Conservation (phyloP, 2,888 invertebrate species). For the Tromatobia lineatoria region DNA sequence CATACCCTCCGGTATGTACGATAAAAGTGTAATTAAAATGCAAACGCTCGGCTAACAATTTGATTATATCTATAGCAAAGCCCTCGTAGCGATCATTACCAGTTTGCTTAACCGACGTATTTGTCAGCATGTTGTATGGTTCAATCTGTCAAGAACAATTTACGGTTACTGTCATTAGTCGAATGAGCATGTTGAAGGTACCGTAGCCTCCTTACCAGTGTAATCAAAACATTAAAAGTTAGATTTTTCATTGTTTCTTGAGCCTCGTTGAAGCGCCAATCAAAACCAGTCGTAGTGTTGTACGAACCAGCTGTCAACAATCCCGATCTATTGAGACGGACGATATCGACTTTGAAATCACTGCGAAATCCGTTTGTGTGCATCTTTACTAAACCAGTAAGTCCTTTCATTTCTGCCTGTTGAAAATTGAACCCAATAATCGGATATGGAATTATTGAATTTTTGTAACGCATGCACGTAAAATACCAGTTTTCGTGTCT, state of each 20-base stretch:
- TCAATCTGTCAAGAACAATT: slow-evolving; percentile 88
- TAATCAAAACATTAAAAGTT: slow-evolving; percentile 90
- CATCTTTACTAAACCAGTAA: slow-evolving; percentile 92
- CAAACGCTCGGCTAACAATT: slow-evolving; percentile 91
- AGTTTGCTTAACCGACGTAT: slow-evolving; percentile 88
- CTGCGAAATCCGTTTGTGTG: slow-evolving; percentile 92
- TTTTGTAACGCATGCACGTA: too few species aligned
- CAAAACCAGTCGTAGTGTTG: slow-evolving; percentile 89
- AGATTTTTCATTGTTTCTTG: slow-evolving; percentile 89
- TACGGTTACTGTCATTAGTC: neutral
- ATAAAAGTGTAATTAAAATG: slow-evolving; percentile 94
- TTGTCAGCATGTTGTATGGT: slow-evolving; percentile 96
- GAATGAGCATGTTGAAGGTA: neutral
- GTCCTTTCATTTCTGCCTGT: slow-evolving; percentile 89
- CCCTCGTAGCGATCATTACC: slow-evolving; percentile 96
- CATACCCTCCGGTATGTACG: slow-evolving; percentile 92
- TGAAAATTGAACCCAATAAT: slow-evolving; percentile 74
- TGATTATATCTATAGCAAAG: slow-evolving; percentile 95
- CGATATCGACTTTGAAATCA: slow-evolving; percentile 89
- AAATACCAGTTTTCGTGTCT: too few species aligned
- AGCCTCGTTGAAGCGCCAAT: slow-evolving; percentile 83
- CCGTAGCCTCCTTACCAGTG: slow-evolving; percentile 87
- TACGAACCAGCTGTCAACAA: slow-evolving; percentile 90
- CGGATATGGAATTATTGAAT: too few species aligned
- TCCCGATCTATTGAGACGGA: slow-evolving; percentile 89